A percentile compares a stretch with the other conserved stretches of the same genome.
Conservation (phyloP, 2,113 vertebrate species). For the Rhinogobius similis region DNA sequence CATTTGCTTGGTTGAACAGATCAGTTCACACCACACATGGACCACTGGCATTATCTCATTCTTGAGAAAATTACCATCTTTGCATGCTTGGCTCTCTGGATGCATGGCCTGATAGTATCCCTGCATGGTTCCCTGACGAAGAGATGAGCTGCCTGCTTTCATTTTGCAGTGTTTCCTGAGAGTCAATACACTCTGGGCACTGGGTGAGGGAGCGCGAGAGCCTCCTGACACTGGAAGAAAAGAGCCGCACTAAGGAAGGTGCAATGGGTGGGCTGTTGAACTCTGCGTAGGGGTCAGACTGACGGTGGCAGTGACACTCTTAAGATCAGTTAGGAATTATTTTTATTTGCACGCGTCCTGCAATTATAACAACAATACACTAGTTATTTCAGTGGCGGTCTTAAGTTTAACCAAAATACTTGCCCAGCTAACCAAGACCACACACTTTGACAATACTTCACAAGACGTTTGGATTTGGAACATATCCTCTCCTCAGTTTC, state of each 20-base stretch:
- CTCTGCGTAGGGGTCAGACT: background rate
- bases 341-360: background rate
- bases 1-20: constrained; percentile 12
- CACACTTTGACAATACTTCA: too few species aligned
- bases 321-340: background rate
- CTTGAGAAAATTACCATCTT: constrained; percentile 43
- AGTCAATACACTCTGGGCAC: constrained; percentile 57
- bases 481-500: too few species aligned
- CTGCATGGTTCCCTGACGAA: constrained; percentile 22
- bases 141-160: constrained; percentile 65
- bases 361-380: background rate
- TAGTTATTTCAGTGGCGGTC: background rate
- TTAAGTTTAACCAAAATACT: background rate
- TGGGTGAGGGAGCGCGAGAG: constrained; percentile 58
- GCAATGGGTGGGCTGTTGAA: constrained; percentile 20
- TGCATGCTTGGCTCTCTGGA: constrained; percentile 41
- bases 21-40: constrained; percentile 17
- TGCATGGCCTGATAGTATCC: constrained; percentile 57
- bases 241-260: constrained; percentile 29
- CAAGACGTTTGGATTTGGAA: too few species aligned
- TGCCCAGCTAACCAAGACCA: background rate
- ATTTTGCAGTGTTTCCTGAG: constrained; percentile 68
- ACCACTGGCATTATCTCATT: constrained; percentile 19
- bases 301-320: background rate
- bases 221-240: constrained; percentile 29